Evolutionary conservation across 2,888 invertebrate genomes (phyloP).

Genomic region (Pedicia rivosa): DNA sequence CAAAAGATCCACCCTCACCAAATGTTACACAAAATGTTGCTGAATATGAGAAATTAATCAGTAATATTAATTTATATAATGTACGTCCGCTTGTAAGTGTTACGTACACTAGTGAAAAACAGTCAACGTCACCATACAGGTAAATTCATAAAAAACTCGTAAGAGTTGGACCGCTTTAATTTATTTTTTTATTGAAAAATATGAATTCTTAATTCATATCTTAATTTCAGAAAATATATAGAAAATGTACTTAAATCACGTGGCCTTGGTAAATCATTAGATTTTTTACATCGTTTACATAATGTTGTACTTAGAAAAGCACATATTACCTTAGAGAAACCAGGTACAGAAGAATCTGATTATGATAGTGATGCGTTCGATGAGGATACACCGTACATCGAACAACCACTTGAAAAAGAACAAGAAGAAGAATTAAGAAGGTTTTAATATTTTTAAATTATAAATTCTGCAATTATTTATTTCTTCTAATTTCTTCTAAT

Average conservation of each 20-base stretch:
- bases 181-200: constrained; percentile 4
- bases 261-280: constrained; percentile 65
- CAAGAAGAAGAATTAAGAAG: constrained; percentile 14
- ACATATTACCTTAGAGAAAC: constrained; percentile 49
- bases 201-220: constrained; percentile 5
- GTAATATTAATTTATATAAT: constrained; percentile 33
- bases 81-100: constrained; percentile 36
- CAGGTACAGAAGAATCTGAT: constrained; percentile 24
- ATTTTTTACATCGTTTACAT: constrained; percentile 60
- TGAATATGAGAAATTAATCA: constrained; percentile 14
- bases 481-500: not conserved
- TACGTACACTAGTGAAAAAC: constrained; percentile 32
- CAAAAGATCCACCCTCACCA: constrained; percentile 2
- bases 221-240: constrained; percentile 53
- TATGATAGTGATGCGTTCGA: constrained; percentile 31
- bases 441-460: constrained; percentile 35
- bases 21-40: constrained; percentile 17
- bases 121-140: constrained; percentile 36
- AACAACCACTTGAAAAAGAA: constrained; percentile 11
- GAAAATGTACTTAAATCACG: constrained; percentile 77
- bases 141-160: constrained; percentile 13
- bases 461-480: not conserved
- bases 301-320: constrained; percentile 51
- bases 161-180: too few relatives aligned
- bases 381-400: constrained; percentile 19